Evolutionary conservation across 2,113 vertebrate genomes (phyloP).

Genomic region (Sander lucioperca): DNA sequence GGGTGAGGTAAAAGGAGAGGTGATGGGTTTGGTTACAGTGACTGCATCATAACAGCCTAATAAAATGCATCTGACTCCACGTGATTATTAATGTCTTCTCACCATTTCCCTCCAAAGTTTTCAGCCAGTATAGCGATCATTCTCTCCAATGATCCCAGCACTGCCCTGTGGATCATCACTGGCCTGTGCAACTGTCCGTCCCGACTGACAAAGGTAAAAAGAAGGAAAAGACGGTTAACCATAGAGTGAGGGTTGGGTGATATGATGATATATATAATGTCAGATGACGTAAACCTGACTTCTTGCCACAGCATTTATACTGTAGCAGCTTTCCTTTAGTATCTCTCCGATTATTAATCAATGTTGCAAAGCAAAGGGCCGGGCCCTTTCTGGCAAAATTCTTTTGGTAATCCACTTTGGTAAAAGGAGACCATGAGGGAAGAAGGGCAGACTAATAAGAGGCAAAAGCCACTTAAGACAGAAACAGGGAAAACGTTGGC

Average conservation of each 20-base stretch:
- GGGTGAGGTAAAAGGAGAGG: neutral
- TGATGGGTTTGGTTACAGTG: neutral
- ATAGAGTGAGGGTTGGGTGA: no score
- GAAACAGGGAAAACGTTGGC: neutral
- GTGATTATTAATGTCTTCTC: constrained; percentile 38
- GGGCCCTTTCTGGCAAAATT: no score
- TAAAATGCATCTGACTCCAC: neutral
- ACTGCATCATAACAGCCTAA: neutral
- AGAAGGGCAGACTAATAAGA: neutral
- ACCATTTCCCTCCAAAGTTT: constrained; percentile 92
- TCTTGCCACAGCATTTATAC: neutral
- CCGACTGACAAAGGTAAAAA: constrained; percentile 63
- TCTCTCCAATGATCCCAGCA: constrained; percentile 93
- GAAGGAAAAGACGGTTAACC: neutral
- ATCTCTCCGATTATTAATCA: neutral
- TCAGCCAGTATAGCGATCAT: constrained; percentile 92
- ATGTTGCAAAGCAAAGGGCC: no score
- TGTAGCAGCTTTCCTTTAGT: neutral
- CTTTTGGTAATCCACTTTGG: neutral
- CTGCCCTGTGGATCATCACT: constrained; percentile 92
- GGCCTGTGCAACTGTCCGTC: constrained; percentile 82
- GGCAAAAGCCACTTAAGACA: neutral
- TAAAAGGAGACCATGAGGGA: neutral
- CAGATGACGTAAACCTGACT: neutral
- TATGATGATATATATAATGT: neutral